A percentile compares a stretch with the other conserved stretches of the same genome.
These are phyloP conservation scores for Periplaneta americana DNA, from an alignment of 1,140 invertebrate species.

Conservation along the genomic window DNA sequence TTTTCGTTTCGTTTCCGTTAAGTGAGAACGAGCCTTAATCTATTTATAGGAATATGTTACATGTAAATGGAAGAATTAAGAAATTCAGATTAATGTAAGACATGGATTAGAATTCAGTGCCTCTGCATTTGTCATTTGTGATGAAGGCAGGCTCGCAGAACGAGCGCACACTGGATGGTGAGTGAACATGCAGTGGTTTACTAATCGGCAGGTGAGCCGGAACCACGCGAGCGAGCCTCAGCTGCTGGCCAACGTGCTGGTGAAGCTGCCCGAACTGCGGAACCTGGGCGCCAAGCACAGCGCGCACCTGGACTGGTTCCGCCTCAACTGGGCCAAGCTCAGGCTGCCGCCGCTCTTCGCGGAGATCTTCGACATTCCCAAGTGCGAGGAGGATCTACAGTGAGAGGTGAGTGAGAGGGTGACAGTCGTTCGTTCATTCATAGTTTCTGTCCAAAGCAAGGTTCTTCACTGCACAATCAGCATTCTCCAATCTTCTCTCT, in stretches of 20 bases:
- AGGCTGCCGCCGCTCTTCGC: constrained; percentile 88
- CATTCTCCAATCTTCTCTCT: too few relatives aligned
- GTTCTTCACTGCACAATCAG: neutral
- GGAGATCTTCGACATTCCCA: constrained; percentile 97
- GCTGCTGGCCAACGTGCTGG: constrained; percentile 60
- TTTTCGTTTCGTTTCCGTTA: too few relatives aligned
- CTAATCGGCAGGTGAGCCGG: constrained; percentile 22
- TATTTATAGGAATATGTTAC: too few relatives aligned
- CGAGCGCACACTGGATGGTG: too few relatives aligned
- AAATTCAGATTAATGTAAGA: too few relatives aligned
- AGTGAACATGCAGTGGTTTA: constrained; percentile 26
- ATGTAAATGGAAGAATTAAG: too few relatives aligned
- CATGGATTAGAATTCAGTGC: too few relatives aligned
- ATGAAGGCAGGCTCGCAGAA: too few relatives aligned
- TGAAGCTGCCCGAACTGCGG: constrained; percentile 73
- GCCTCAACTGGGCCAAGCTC: constrained; percentile 79
- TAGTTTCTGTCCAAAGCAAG: neutral
- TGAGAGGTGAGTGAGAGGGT: constrained; percentile 38
- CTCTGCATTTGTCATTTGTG: too few relatives aligned
- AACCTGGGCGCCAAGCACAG: constrained; percentile 79
- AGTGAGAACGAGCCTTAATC: too few relatives aligned
- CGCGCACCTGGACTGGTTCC: constrained; percentile 85
- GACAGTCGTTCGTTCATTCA: neutral
- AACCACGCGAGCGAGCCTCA: constrained; percentile 41
- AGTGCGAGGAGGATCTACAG: constrained; percentile 71